A percentile compares a stretch with the other conserved stretches of the same genome.
Evolutionary conservation across 2,113 vertebrate species (phyloP).

Genomic region (Eurystomus gularis): DNA sequence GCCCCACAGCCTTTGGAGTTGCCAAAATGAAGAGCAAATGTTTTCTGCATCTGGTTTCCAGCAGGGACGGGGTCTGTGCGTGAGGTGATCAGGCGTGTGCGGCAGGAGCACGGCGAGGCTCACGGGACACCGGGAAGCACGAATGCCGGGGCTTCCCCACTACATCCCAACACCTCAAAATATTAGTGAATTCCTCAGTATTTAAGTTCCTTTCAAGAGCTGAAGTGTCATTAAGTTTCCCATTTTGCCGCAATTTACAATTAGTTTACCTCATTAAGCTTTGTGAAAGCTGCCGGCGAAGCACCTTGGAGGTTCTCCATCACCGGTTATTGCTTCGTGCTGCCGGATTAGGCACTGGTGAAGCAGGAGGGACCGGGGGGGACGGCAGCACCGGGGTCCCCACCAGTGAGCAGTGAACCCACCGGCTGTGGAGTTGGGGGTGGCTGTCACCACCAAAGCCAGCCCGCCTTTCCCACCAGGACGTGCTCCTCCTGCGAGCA

Average conservation of each 20-base stretch:
- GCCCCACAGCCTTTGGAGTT: background rate
- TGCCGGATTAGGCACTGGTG: background rate
- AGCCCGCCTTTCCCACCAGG: background rate
- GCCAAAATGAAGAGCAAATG: background rate
- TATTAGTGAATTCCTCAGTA: background rate
- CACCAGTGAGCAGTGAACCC: fast-evolving
- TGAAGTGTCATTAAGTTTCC: conserved; percentile 59
- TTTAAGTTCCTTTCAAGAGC: conserved; percentile 46
- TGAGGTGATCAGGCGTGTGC: fast-evolving
- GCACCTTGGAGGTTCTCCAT: conserved; percentile 20
- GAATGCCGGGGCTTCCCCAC: fast-evolving
- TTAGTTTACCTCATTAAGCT: conserved; percentile 65
- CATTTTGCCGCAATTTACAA: conserved; percentile 61
- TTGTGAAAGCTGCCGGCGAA: conserved; percentile 12
- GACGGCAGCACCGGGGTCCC: fast-evolving
- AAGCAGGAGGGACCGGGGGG: background rate
- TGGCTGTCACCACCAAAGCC: fast-evolving
- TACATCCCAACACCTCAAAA: background rate
- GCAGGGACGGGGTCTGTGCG: fast-evolving
- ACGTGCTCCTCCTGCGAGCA: fast-evolving
- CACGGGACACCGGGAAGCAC: fast-evolving
- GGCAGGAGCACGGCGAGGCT: background rate
- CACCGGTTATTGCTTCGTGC: background rate
- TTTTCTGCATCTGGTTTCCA: background rate
- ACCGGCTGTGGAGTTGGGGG: fast-evolving